Evolutionary conservation across 2,113 vertebrate genomes (phyloP).

Genomic region (Suricata suricatta): DNA sequence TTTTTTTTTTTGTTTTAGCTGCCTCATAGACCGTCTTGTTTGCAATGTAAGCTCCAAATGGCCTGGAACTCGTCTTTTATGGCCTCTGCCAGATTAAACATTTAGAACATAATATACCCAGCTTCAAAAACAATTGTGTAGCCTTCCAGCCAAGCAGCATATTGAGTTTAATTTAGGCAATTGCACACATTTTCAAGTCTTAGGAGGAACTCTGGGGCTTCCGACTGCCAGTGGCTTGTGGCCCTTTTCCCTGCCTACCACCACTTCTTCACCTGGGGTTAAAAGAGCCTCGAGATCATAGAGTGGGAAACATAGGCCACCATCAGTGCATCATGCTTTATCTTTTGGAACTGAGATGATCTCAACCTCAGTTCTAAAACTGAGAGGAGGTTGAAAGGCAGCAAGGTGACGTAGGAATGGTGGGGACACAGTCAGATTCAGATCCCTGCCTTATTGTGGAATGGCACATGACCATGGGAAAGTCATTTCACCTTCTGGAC

Average conservation of each 20-base stretch:
- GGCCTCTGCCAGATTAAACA: slow-evolving; percentile 82
- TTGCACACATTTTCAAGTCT: slow-evolving; percentile 13
- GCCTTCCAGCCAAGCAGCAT: slow-evolving; percentile 73
- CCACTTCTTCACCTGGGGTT: neutral
- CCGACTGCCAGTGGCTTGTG: neutral
- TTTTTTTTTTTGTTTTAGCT: slow-evolving; percentile 41
- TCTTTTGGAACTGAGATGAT: neutral
- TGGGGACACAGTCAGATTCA: neutral
- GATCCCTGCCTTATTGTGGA: neutral
- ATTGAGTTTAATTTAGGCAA: slow-evolving; percentile 78
- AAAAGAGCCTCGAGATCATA: neutral
- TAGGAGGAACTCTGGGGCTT: neutral
- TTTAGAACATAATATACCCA: slow-evolving; percentile 73
- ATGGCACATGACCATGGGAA: neutral
- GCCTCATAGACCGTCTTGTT: slow-evolving; percentile 72
- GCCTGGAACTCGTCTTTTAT: slow-evolving; percentile 80
- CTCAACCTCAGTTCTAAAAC: neutral
- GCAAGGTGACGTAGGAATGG: neutral
- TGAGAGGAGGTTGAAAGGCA: neutral
- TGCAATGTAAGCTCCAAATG: slow-evolving; percentile 81
- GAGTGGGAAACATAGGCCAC: neutral
- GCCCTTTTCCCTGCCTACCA: neutral
- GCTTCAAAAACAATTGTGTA: slow-evolving; percentile 71
- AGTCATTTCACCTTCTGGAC: neutral
- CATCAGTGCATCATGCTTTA: neutral